Percentiles rank a stretch among this genome's conserved stretches.
Conservation (phyloP, 92 coral and sea anemone genomes). For the Galaxea fascicularis region DNA sequence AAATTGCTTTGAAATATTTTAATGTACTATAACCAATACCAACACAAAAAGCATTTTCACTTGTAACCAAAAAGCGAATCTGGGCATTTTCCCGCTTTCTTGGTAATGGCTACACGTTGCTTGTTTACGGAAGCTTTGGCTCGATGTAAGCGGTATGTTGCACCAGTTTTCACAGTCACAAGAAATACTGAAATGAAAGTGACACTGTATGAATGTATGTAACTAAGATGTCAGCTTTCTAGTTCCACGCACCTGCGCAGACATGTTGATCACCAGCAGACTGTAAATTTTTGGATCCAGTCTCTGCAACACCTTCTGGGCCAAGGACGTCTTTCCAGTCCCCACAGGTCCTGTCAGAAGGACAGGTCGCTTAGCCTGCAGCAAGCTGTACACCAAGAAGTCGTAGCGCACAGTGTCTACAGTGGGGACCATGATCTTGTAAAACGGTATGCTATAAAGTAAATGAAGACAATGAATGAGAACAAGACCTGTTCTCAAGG, state of each 20-base stretch:
- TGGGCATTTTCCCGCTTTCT: too few relatives aligned
- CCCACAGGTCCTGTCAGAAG: conserved; percentile 98
- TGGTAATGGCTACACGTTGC: too few relatives aligned
- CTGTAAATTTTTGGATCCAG: conserved; percentile 97
- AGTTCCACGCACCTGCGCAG: conserved; percentile 78
- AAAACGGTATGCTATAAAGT: conserved; percentile 84
- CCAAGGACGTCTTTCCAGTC: conserved; percentile 98
- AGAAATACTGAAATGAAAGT: background rate
- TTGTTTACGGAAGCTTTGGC: background rate
- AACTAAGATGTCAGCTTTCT: background rate
- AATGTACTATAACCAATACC: too few relatives aligned
- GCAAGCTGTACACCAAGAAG: conserved; percentile 97
- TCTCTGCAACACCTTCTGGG: conserved; percentile 95
- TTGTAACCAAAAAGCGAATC: too few relatives aligned
- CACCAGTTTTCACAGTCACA: background rate
- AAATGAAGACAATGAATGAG: background rate
- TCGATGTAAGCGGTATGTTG: background rate
- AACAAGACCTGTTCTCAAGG: background rate
- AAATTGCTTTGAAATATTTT: too few relatives aligned
- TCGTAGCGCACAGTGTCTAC: conserved; percentile 99
- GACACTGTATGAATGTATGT: background rate
- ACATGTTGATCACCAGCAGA: conserved; percentile 91
- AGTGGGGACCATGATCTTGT: conserved; percentile 99
- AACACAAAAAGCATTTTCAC: too few relatives aligned
- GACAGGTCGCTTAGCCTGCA: conserved; percentile 97